Percentiles rank a stretch among this genome's conserved stretches.
These are phyloP conservation scores for Nomada lathburiana DNA, from an alignment of 2,888 invertebrate genomes.

Conservation along the genomic window DNA sequence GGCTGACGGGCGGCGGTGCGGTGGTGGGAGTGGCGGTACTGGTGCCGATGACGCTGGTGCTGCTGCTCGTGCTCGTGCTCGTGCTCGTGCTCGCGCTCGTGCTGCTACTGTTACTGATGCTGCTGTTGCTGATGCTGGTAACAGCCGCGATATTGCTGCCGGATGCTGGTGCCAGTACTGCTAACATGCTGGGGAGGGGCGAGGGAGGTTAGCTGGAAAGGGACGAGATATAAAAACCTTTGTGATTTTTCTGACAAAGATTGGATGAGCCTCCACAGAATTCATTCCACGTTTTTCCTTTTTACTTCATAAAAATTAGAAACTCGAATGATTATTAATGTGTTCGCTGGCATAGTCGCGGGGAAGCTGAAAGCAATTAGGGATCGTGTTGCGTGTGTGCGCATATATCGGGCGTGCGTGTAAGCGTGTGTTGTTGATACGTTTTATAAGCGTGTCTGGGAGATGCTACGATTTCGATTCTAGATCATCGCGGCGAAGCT, in stretches of 20 bases:
- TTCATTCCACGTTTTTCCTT: neutral
- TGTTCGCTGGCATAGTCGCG: too few species aligned
- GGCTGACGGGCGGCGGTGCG: slow-evolving; percentile 8
- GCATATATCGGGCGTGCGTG: too few species aligned
- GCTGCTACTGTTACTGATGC: neutral
- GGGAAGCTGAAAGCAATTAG: too few species aligned
- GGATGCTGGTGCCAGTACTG: slow-evolving; percentile 15
- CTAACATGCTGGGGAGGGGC: slow-evolving; percentile 13
- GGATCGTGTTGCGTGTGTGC: too few species aligned
- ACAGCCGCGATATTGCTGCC: neutral
- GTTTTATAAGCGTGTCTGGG: too few species aligned
- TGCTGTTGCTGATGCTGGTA: slow-evolving; percentile 6
- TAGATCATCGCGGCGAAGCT: too few species aligned
- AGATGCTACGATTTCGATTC: too few species aligned
- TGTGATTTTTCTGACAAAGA: slow-evolving; percentile 58
- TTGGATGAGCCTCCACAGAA: slow-evolving; percentile 52
- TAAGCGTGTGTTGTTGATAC: too few species aligned
- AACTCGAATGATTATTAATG: neutral
- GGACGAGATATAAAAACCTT: slow-evolving; percentile 57
- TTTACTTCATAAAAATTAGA: neutral
- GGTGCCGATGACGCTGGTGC: neutral
- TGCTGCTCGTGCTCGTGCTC: neutral
- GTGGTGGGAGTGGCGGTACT: slow-evolving; percentile 1
- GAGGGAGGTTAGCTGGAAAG: slow-evolving; percentile 30
- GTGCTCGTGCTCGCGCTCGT: neutral